A percentile compares a stretch with the other conserved stretches of the same genome.
Conservation (phyloP, 2,113 vertebrate species). For the Balaeniceps rex region DNA sequence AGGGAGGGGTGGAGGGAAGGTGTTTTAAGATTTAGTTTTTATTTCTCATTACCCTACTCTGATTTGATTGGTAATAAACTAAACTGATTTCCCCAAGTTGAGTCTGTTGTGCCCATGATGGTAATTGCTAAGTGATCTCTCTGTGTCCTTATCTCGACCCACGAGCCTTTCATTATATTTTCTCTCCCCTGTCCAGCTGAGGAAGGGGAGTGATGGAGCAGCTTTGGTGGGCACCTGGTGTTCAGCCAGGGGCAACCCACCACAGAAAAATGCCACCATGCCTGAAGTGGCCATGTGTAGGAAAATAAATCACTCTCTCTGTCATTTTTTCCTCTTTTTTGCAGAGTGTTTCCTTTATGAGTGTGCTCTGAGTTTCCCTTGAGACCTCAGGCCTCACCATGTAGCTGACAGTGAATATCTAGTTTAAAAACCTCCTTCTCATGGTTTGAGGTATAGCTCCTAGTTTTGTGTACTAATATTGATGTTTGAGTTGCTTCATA, state of each 20-base stretch:
- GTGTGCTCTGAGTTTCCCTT: not conserved
- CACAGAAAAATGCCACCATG: not conserved
- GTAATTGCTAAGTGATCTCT: too few species aligned
- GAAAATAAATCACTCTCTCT: not conserved
- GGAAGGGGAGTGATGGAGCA: too few species aligned
- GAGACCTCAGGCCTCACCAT: not conserved
- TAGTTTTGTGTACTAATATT: not conserved
- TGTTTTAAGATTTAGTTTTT: too few species aligned
- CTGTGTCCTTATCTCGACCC: too few species aligned
- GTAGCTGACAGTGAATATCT: not conserved
- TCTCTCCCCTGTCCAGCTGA: too few species aligned
- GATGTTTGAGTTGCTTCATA: not conserved
- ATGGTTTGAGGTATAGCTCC: not conserved
- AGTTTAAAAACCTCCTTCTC: not conserved
- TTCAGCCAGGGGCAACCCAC: too few species aligned
- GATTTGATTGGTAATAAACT: not conserved
- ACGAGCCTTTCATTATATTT: too few species aligned
- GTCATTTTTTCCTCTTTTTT: not conserved
- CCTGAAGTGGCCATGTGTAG: not conserved
- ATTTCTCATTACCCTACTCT: too few species aligned
- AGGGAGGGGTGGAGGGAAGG: too few species aligned
- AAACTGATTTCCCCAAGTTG: too few species aligned
- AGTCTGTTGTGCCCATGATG: too few species aligned
- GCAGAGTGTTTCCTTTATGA: not conserved
- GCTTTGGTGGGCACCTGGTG: too few species aligned